Base-by-base conservation (phyloP, 1,140 invertebrate species). In the Procambarus virginalis region DNA sequence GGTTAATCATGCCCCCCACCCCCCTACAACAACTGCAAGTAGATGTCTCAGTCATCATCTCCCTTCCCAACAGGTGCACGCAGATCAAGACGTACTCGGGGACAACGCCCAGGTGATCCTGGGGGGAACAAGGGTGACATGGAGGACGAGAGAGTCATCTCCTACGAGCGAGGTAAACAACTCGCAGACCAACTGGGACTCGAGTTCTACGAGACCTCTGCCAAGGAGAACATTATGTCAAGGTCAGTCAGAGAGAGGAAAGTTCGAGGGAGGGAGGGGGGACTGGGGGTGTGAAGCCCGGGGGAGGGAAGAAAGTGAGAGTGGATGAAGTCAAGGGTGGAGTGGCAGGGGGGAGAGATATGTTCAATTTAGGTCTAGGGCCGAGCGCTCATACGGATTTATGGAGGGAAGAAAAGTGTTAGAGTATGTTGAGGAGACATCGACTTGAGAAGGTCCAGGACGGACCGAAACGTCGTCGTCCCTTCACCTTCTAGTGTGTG, bases 11-110 rank as follows among this genome's bases (percentile, higher is more conserved):
- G n/a, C n/a, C n/a, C n/a, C n/a, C n/a, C n/a, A n/a, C n/a, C n/a
- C n/a, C n/a, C n/a, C n/a, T n/a, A n/a, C n/a, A n/a, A 34, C 34
- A 34, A 34, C 0, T 34, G 34, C 34, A 1, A 34, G 34, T 34
- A 34, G 34, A 34, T 34, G 0, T 34, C 34, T 34, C 34, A 34
- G 34, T 34, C 34, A 34, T 34, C 34, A 34, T 34, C 34, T 34
- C 34, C 34, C 34, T 1, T 1, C 34, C 34, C 34, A 22, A 64
- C 94, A 99, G 98, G 98, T 97, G 99, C 80, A 99, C 99, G 92
- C 99, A 99, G 95, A 99, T 99, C 93, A 99, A 99, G 94, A 99
- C 98, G 0, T 99, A 99, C 94, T 99, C 98, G 20, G 99, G 98
- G 99, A 99, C 94, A 99, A 99, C 94, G 99, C 99, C 92, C 99